Base-by-base conservation (phyloP, 1,140 invertebrate genomes). In the Lamellibrachia luymesi region DNA sequence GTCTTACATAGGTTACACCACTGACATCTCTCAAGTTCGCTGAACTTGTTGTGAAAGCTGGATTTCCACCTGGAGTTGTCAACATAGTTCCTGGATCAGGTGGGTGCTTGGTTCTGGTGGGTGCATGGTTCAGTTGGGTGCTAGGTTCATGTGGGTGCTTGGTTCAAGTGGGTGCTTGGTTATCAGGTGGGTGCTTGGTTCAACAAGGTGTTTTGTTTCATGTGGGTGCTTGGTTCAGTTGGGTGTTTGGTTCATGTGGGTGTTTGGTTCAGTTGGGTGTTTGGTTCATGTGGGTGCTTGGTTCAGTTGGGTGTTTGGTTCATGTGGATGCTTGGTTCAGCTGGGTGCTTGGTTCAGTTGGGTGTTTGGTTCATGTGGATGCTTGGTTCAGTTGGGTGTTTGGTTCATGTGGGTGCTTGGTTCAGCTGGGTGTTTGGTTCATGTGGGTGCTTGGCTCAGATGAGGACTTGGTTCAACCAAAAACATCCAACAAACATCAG, bases 1-100 rank as follows among this genome's bases (percentile, higher is more conserved):
- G 38, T 38, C 38, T 38, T 38, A 38, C 38, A 0, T 38, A 38
- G 1, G 38, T 38, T 0, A 38, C 38, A 38, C 38, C 38, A 38
- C 38, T 38, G 38, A 99, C 98, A 0, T 98, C 98, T 0, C 96
- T 99, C 1, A 99, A 99, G 95, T 98, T 99, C 95, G 98, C 98
- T 2, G 98, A 99, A 96, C 96, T 99, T 2, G 97, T 97, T 0
- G 98, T 97, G 0, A 97, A 97, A 93, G 99, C 99, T 50, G 99
- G 99, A 25, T 98, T 99, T 93, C 99, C 99, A 6, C 97, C 98
- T 2, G 99, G 99, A n/a, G 99, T 99, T 0, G 98, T 99, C 91
- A 99, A 99, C 96, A 98, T 99, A 25, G 95, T 64, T 89, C 92
- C n/a, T 92, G 92, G 56, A 38, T 92, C 51, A 64, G n/a, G 27